Percentiles rank a stretch among this genome's conserved stretches.
These are phyloP conservation scores for Axinella damicornis DNA, from an alignment of 37 sponge, comb jelly and placozoan genomes.

Conservation along the genomic window DNA sequence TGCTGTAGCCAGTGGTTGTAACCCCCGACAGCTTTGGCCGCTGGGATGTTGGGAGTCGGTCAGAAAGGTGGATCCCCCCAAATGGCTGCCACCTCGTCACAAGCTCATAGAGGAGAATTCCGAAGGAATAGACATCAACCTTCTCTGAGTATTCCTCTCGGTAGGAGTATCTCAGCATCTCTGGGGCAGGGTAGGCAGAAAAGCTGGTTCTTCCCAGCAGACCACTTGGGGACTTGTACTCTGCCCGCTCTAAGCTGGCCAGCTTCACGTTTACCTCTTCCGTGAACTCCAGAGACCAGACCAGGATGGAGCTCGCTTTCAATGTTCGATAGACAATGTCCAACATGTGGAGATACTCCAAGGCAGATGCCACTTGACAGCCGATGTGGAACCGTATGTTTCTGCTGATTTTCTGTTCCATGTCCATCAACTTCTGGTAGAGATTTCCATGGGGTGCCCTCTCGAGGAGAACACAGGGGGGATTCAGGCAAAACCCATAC, in stretches of 20 bases:
- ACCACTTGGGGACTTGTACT: constrained; percentile 59
- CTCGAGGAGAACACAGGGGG: constrained; percentile 73
- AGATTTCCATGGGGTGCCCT: constrained; percentile 82
- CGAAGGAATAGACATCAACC: constrained; percentile 84
- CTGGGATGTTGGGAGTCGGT: constrained; percentile 35
- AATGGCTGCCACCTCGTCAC: constrained; percentile 79
- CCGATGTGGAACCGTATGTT: constrained; percentile 72
- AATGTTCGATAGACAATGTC: constrained; percentile 77
- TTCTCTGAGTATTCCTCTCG: constrained; percentile 84
- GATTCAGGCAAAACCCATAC: constrained; percentile 55
- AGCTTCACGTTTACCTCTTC: constrained; percentile 72
- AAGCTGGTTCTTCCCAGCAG: constrained; percentile 43
- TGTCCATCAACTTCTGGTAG: constrained; percentile 72
- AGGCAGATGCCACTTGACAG: constrained; percentile 72
- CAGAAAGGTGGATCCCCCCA: constrained; percentile 19
- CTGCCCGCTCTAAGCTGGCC: constrained; percentile 77
- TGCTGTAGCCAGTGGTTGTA: constrained; percentile 51
- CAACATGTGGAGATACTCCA: constrained; percentile 66
- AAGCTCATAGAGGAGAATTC: constrained; percentile 80
- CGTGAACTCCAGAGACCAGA: constrained; percentile 79
- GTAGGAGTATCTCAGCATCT: constrained; percentile 68
- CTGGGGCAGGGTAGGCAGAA: constrained; percentile 71
- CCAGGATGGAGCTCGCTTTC: constrained; percentile 75
- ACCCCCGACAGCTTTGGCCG: constrained; percentile 70
- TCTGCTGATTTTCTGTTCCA: constrained; percentile 67